Percentiles rank a stretch among this genome's conserved stretches.
These are phyloP conservation scores for Hyperoplus lanceolatus DNA, from an alignment of 2,797 vertebrate species.

Conservation along the genomic window DNA sequence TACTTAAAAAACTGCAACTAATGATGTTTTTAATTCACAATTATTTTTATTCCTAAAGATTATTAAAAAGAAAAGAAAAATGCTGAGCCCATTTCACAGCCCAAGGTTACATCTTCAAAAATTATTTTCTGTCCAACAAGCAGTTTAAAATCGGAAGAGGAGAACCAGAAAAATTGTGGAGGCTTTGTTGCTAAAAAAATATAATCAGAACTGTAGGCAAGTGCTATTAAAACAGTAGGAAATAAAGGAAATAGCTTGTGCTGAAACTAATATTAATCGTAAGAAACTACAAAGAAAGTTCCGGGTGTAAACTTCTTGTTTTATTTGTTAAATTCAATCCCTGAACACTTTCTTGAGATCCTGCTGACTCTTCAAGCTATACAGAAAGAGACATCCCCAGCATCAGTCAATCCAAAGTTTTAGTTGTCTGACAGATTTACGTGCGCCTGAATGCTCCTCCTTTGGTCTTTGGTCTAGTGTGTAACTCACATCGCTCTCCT, in stretches of 20 bases:
- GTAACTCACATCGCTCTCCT: slow-evolving; percentile 45
- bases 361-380: slow-evolving; percentile 20
- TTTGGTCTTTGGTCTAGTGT: slow-evolving; percentile 19
- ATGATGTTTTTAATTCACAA: not conserved
- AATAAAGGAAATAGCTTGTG: not conserved
- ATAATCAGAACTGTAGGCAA: not conserved
- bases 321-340: slow-evolving; percentile 11
- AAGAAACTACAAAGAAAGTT: not conserved
- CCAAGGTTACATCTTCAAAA: not conserved
- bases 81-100: not conserved
- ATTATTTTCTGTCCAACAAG: not conserved
- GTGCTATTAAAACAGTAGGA: slow-evolving; percentile 4
- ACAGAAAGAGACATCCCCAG: slow-evolving; percentile 21
- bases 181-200: not conserved
- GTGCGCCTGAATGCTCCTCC: slow-evolving; percentile 23
- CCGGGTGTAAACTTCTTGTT: not conserved
- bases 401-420: slow-evolving; percentile 27
- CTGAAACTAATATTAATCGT: not conserved
- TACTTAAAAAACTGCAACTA: not conserved
- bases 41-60: not conserved
- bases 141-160: not conserved
- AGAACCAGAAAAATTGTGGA: not conserved
- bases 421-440: slow-evolving; percentile 37
- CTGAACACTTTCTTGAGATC: slow-evolving; percentile 13
- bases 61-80: not conserved